Percentiles rank a stretch among this genome's conserved stretches.
Evolutionary conservation across 2,113 vertebrate genomes (phyloP).

Genomic region (Trogon surrucura): DNA sequence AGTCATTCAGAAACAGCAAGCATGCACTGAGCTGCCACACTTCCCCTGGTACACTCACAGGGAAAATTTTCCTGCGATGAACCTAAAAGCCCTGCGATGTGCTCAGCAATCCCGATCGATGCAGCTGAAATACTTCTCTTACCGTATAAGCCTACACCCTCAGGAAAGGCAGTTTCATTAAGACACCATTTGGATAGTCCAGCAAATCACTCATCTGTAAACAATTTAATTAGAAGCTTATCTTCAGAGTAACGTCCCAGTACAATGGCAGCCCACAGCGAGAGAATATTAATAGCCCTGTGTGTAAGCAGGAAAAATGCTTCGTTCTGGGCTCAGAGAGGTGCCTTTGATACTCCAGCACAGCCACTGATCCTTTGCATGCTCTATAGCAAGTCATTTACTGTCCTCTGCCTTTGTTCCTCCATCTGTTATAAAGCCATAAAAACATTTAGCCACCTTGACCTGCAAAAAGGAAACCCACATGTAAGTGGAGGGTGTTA

Average conservation of each 20-base stretch:
- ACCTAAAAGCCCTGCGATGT: background rate
- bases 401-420: background rate
- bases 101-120: background rate
- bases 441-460: background rate
- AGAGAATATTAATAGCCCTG: background rate
- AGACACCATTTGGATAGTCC: background rate
- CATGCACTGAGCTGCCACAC: background rate
- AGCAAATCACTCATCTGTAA: conserved; percentile 18
- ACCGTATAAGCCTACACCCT: background rate
- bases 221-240: conserved; percentile 16
- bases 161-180: background rate
- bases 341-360: background rate
- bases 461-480: background rate
- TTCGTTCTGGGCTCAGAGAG: rapidly evolving
- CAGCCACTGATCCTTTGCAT: background rate
- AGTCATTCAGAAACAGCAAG: background rate
- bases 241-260: background rate
- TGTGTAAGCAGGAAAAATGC: background rate
- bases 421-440: background rate
- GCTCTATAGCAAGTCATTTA: background rate
- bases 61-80: background rate
- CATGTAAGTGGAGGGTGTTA: background rate
- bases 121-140: background rate
- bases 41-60: background rate
- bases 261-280: background rate